A percentile compares a stretch with the other conserved stretches of the same genome.
Evolutionary conservation across 35 echinoderm and acorn worm genomes (phyloP).

Genomic region (Lytechinus pictus): DNA sequence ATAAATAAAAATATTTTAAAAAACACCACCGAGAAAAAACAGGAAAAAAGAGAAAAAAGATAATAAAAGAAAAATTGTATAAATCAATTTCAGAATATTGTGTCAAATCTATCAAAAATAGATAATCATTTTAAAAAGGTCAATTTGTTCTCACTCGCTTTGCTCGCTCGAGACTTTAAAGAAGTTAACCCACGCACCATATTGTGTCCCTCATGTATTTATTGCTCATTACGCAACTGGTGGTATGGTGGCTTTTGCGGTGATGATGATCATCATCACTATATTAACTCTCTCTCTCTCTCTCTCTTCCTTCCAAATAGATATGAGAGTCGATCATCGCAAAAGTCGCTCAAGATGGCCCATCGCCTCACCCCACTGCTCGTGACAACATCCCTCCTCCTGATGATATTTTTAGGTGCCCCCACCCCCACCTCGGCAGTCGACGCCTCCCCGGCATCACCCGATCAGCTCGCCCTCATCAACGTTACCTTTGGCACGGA

Average conservation of each 20-base stretch:
- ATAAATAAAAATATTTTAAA: no score
- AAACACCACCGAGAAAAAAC: no score
- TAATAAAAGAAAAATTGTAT: no score
- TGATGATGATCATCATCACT: not conserved
- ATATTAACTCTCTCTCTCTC: not conserved
- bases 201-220: no score
- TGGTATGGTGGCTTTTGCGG: no score
- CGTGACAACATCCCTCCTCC: not conserved
- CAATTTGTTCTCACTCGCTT: no score
- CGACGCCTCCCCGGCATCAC: not conserved
- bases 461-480: conserved; percentile 25
- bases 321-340: not conserved
- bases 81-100: not conserved
- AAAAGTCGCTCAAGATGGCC: not conserved
- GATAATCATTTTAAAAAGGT: no score
- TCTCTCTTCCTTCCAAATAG: not conserved
- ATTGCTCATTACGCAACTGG: no score
- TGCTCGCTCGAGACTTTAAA: no score
- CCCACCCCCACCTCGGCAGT: not conserved
- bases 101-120: not conserved
- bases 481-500: not conserved
- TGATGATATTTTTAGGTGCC: not conserved
- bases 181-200: no score
- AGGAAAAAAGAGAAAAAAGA: no score
- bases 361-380: not conserved